Conservation (phyloP, 2,113 vertebrate species). For the Aegithalos caudatus region DNA sequence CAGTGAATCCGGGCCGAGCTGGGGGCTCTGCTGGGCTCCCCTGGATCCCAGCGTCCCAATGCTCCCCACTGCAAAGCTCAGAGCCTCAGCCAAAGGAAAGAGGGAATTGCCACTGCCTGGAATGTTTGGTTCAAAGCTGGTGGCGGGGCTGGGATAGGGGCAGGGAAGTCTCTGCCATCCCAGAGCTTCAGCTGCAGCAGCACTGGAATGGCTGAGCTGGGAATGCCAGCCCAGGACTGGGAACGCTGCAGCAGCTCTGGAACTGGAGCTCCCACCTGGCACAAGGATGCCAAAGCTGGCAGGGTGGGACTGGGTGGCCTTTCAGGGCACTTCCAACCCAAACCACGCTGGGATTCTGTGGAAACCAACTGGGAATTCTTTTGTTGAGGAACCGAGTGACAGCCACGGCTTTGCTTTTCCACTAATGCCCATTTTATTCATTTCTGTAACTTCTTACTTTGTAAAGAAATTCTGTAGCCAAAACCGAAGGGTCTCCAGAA, state of each 20-base stretch:
- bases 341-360: background rate
- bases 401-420: background rate
- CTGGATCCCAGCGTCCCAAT: fast-evolving
- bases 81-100: background rate
- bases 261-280: background rate
- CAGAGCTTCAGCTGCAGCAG: background rate
- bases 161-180: background rate
- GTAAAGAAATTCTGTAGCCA: background rate
- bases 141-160: fast-evolving
- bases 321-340: background rate
- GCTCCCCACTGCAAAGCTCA: background rate
- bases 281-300: background rate
- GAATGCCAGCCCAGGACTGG: background rate
- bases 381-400: background rate
- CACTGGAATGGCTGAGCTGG: no score
- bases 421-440: background rate
- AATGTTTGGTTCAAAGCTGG: background rate
- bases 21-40: background rate
- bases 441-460: background rate
- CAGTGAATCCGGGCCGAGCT: background rate
- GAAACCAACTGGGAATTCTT: background rate
- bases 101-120: fast-evolving
- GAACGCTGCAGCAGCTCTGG: background rate
- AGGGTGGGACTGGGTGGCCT: background rate
- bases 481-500: background rate